These are phyloP conservation scores for Agriopis aurantiaria DNA, from an alignment of 2,888 invertebrate species.

Conservation along the genomic window DNA sequence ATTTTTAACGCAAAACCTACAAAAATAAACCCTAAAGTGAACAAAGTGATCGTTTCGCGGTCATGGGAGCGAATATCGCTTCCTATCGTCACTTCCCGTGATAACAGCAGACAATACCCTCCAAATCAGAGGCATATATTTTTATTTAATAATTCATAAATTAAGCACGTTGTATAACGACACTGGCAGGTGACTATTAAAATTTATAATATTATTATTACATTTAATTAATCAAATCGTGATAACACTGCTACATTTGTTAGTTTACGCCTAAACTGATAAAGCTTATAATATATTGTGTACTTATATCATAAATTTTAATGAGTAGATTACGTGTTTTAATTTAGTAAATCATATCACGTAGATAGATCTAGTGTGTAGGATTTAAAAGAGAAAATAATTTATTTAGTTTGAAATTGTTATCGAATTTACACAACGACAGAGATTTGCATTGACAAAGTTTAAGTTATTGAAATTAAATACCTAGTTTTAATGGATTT, in stretches of 20 bases:
- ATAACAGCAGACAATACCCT: slow-evolving; percentile 29
- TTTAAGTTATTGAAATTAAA: no score
- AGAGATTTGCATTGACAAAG: no score
- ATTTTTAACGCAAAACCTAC: slow-evolving; percentile 9
- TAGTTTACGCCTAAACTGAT: neutral
- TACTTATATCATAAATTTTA: neutral
- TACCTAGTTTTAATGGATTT: no score
- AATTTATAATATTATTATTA: neutral
- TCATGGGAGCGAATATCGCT: neutral
- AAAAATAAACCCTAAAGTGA: neutral
- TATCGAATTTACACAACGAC: no score
- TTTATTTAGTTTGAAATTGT: neutral
- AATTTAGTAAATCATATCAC: neutral
- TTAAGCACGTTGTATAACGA: slow-evolving; percentile 8
- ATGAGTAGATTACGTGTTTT: neutral
- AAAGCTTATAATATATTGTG: neutral
- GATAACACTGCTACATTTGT: neutral
- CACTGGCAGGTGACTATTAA: neutral
- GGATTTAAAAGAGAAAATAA: neutral
- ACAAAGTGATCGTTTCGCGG: neutral
- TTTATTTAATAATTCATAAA: slow-evolving; percentile 26
- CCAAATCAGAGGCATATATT: slow-evolving; percentile 22
- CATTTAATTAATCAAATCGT: neutral
- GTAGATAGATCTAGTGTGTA: no score
- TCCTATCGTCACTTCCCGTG: slow-evolving; percentile 22